Evolutionary conservation across 2,888 invertebrate species (phyloP), one percentile per base, ranked within the genome.

Genomic region (Hemicrepidius hirtus): DNA sequence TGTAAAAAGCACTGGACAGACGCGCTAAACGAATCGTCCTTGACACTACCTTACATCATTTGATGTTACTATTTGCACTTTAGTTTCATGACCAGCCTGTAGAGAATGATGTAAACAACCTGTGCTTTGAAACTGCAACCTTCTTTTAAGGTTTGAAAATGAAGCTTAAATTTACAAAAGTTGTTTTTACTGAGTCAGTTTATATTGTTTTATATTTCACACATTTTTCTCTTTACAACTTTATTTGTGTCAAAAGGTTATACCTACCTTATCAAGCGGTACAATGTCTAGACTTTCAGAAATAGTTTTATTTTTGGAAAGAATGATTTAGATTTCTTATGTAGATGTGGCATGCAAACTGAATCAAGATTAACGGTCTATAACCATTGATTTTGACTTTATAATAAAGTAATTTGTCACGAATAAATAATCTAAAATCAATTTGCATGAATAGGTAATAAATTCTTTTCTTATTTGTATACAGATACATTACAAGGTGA

Each of bases 1-100:
- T 79, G 78, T 79, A 78, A 79, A 79, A 78, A 79, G 79, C 78
- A 76, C 76, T 24, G 68, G 76, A 76, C 74, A 76, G 78, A 79
- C 78, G 64, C 74, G 79, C 74, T 79, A 79, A 79, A 68, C 55
- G 75, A 78, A 75, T 53, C 46, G 77, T 66, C 79, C 78, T 78
- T 79, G 79, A 78, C 78, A 76, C 72, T 67, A 74, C 75, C 76
- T 76, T 79, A 77, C 71, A 77, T 80, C 72, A 70, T 73, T 77
- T 53, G 9, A 63, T 63, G 32, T 69, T 69, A 28, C 69, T 53
- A 49, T 69, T 69, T 69, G 69, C 41, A 63, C 49, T 69, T 69
- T 44, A 35, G 50, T 53, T 68, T 67, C 67, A 57, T 67, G 41
- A 59, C 44, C 57, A 40, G 21, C 40, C 28, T 41, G 46, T 20